Evolutionary conservation across 1,140 invertebrate species (phyloP), one percentile per base, ranked within the genome.

Genomic region (Orius insidiosus): DNA sequence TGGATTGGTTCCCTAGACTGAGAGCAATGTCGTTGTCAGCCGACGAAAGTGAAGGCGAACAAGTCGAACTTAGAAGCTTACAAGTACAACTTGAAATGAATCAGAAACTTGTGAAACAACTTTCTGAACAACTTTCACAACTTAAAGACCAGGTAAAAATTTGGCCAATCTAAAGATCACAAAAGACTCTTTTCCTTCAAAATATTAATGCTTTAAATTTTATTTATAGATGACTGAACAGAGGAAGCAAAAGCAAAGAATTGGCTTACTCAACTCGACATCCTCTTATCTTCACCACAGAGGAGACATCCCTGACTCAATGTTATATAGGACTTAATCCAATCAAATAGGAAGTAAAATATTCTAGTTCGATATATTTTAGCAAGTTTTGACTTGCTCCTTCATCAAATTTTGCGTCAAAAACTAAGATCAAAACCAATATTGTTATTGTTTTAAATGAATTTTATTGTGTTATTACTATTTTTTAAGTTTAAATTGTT

Each of bases 1-100:
- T 96, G 45, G 90, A 96, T 54, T 98, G 93, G 93, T 97, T 98
- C 60, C 94, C 94, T 42, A 70, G 92, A 32, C 72, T 96, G 59
- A 70, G 90, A 51, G 90, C 94, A 0, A 93, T 94, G 70, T 95
- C 90, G 5, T 68, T 98, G 56, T 78, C 86, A 34, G 83, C 83
- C 1, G 78, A 86, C 40, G 90, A 95, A 60, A 78, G 79, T 5
- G 89, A 94, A 61, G 85, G 80, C 2, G 86, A 90, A 59, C 85
- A 93, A 63, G 84, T 93, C 55, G 90, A 95, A 60, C 61, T 90
- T 37, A 70, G 87, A 38, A 85, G 78, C 57, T 71, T 96, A 47
- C 87, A 93, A 58, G 67, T 69, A 3, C 85, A 93, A 58, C 67
- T 95, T n/a, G 80, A 90, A 61, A 72, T 70, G 30, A 89, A 88